Evolutionary conservation across 2,888 invertebrate species (phyloP).

Genomic region (Ferdinandea cuprea): DNA sequence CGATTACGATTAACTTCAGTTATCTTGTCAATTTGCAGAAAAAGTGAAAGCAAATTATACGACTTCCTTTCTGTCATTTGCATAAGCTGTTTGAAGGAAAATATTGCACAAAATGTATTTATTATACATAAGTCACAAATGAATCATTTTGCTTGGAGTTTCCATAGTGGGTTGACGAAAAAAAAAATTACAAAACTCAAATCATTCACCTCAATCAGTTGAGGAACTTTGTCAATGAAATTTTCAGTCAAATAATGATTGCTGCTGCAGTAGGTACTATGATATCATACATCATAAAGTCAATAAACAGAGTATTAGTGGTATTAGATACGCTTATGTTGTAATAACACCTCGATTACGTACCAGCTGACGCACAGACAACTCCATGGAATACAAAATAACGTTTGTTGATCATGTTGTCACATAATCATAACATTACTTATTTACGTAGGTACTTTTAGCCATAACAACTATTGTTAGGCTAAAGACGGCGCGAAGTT

Average conservation of each 20-base stretch:
- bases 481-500: not conserved
- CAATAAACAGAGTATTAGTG: constrained; percentile 29
- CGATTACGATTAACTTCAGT: too few relatives aligned
- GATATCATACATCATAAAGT: not conserved
- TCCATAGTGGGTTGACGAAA: constrained; percentile 9
- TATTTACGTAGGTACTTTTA: constrained; percentile 2
- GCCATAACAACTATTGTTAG: constrained; percentile 39
- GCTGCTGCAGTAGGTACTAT: too few relatives aligned
- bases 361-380: constrained; percentile 28
- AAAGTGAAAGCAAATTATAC: too few relatives aligned
- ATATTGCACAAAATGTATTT: not conserved
- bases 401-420: constrained; percentile 23
- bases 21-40: too few relatives aligned
- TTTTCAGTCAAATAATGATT: not conserved
- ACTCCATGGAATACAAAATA: constrained; percentile 25
- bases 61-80: not conserved
- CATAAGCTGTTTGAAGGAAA: constrained; percentile 18
- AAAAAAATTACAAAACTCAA: constrained; percentile 5
- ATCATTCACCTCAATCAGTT: constrained; percentile 17
- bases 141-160: constrained; percentile 13
- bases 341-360: constrained; percentile 57
- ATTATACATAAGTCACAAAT: constrained; percentile 6
- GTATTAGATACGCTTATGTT: constrained; percentile 47
- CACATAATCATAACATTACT: constrained; percentile 19
- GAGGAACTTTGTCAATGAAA: constrained; percentile 19